phyloP scores from a whole-genome alignment of 1,140 invertebrate genomes.

The Aphelinus atriplicis region DNA sequence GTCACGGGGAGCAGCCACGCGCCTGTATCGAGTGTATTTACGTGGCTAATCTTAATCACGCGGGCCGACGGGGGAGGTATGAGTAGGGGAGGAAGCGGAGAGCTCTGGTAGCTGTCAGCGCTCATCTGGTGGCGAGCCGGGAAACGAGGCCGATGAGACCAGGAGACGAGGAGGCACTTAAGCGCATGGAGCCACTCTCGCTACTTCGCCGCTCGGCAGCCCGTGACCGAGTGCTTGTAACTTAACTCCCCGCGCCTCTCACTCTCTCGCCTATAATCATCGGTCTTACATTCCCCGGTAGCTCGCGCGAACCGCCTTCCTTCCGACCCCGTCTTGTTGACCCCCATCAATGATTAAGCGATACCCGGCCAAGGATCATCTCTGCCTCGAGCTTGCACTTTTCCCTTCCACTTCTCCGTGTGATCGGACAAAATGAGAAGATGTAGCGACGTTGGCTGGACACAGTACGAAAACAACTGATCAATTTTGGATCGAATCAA shows the following conservation, averaged over 20 bases:
- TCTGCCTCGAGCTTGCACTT: background rate
- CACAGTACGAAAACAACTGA: too few species aligned
- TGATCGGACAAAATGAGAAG: too few species aligned
- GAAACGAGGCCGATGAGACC: conserved; percentile 32
- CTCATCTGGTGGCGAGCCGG: background rate
- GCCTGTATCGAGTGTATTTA: conserved; percentile 48
- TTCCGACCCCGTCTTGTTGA: background rate
- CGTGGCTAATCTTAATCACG: conserved; percentile 59
- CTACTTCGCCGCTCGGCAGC: conserved; percentile 37
- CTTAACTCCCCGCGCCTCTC: conserved; percentile 1
- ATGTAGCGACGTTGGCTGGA: too few species aligned
- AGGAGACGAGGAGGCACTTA: conserved; percentile 35
- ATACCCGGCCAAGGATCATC: background rate
- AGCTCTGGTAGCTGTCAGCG: background rate
- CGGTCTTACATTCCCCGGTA: too few species aligned
- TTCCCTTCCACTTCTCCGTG: background rate
- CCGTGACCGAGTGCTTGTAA: conserved; percentile 47
- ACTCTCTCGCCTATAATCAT: conserved; percentile 3
- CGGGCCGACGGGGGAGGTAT: background rate
- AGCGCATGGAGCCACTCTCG: conserved; percentile 3
- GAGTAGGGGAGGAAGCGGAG: too few species aligned
- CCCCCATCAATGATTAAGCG: conserved; percentile 7
- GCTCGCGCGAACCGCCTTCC: too few species aligned
- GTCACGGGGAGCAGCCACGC: background rate
- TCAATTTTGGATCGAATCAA: too few species aligned